Base-by-base conservation (phyloP, 92 coral and sea anemone genomes). In the Epizoanthus fatuus region DNA sequence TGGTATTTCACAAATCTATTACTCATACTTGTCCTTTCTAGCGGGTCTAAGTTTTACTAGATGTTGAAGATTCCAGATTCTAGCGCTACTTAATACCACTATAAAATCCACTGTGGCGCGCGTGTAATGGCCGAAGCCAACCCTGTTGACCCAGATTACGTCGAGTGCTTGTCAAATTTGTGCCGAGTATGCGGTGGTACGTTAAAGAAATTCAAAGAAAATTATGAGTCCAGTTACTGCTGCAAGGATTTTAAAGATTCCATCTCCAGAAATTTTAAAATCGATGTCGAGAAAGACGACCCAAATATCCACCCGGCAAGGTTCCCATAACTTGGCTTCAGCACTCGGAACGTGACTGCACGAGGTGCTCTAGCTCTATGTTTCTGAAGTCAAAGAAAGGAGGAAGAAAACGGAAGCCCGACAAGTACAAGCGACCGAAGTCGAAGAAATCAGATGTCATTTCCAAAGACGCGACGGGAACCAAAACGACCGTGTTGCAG, bases 151-250 rank as follows among this genome's bases (percentile, higher is more conserved):
- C 68, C 68, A 22, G 68, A 20, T 63, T 16, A 63, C 14, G 14
- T 12, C 39, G n/a, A 45, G 8, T 45, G 8, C 7, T 45, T 45
- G 51, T 4, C 51, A 45, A 4, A 20, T 20, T 63, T 63, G 68
- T 20, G 68, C 40, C 11, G 68, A 63, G 12, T 63, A 63, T 63
- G 68, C 39, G 68, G 68, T 63, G 68, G 68, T 63, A 63, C 40
- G 68, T 12, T 63, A 22, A 63, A 25, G 37, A 63, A 63, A 63
- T 63, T 63, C 38, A 63, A 63, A 22, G 16, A 63, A 4, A 63
- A 13, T 0, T 4, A 25, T 4, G 39, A 22, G 15, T 63, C 39
- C 13, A 63, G 68, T 25, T 63, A 63, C 69, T 63, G 15, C 16
- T 22, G 69, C 16, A 63, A 63, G 69, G 69, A 63, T 20, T 63